Conservation (phyloP, 2,113 vertebrate genomes). For the Machaerirhynchus nigripectus region DNA sequence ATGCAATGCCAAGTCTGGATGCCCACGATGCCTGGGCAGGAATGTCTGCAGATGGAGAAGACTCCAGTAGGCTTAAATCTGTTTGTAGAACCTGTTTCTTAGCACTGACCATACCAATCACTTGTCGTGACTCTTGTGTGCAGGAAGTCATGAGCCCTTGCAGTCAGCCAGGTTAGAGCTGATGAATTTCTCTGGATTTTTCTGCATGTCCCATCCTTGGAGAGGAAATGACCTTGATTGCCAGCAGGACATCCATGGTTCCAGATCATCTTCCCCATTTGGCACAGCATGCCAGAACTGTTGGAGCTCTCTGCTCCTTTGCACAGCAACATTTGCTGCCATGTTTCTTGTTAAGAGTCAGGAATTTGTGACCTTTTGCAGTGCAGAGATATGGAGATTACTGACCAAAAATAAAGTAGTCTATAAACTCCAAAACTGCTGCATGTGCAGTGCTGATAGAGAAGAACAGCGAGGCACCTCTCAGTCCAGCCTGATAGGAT, state of each 20-base stretch:
- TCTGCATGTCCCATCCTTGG: not conserved
- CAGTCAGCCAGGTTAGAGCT: not conserved
- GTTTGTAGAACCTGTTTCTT: not conserved
- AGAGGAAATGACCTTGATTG: not conserved
- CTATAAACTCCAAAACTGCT: not conserved
- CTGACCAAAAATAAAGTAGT: constrained; percentile 16
- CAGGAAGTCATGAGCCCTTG: not conserved
- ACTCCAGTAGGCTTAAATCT: not conserved
- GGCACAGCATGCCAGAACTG: fast-evolving
- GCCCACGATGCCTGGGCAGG: not conserved
- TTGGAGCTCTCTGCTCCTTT: not conserved
- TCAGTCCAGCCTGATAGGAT: constrained; percentile 39
- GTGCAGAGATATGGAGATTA: constrained; percentile 28
- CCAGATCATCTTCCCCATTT: not conserved
- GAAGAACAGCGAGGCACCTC: not conserved
- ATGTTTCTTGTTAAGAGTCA: not conserved
- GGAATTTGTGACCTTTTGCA: constrained; percentile 21
- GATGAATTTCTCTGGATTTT: not conserved
- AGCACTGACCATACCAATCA: fast-evolving
- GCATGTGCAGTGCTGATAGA: not conserved
- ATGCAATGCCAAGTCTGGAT: not conserved
- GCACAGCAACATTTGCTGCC: not conserved
- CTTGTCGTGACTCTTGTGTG: not conserved
- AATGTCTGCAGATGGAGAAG: not conserved
- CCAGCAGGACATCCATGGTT: not conserved